Conservation (phyloP, 2,113 vertebrate genomes). For the Halcyon malimbica region DNA sequence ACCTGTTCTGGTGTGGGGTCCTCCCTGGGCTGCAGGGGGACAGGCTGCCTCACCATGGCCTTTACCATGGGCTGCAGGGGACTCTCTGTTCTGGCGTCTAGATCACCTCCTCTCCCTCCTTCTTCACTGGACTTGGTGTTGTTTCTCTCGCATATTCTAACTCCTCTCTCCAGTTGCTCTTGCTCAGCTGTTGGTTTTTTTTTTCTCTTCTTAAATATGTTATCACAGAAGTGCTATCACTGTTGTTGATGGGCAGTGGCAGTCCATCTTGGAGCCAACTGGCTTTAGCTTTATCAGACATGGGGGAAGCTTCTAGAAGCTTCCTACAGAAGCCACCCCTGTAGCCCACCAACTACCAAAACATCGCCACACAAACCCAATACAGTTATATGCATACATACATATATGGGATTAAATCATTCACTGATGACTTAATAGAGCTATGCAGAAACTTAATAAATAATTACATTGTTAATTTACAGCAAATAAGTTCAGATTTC, state of each 20-base stretch:
- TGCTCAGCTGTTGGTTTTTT: neutral
- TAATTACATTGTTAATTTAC: neutral
- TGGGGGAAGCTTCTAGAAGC: neutral
- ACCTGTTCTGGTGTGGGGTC: neutral
- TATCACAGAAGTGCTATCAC: neutral
- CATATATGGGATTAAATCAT: neutral
- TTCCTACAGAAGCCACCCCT: neutral
- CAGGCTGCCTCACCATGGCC: neutral
- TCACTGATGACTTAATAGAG: neutral
- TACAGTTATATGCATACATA: neutral
- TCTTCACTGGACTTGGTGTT: neutral
- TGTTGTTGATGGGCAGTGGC: neutral
- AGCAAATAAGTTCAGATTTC: neutral
- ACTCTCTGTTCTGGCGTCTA: fast-evolving
- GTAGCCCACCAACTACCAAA: neutral
- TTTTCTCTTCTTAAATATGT: neutral
- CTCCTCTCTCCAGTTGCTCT: neutral
- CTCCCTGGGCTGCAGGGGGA: neutral
- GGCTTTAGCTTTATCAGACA: neutral
- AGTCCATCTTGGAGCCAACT: neutral
- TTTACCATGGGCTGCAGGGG: neutral
- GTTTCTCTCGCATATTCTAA: neutral
- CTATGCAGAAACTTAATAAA: neutral
- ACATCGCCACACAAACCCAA: neutral
- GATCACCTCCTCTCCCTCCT: neutral